Base-by-base conservation (phyloP, 2,888 invertebrate species). In the Chrysina gloriosa region DNA sequence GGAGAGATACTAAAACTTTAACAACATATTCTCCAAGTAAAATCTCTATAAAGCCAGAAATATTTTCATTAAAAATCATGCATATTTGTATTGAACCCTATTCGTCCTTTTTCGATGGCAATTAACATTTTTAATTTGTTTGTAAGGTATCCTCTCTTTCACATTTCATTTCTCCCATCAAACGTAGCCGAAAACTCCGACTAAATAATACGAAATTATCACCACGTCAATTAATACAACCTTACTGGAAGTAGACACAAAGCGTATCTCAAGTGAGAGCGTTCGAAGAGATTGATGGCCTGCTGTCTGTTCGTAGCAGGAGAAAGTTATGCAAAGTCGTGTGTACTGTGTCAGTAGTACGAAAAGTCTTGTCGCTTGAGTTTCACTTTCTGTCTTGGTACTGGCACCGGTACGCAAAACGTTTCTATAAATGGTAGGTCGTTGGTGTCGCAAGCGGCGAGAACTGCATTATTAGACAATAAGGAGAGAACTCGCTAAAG, bases 341-440 rank as follows among this genome's bases (percentile, higher is more conserved):
- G 9, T 47, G 23, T 14, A 67, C 47, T 58, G 58, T 56, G 66
- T 67, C 66, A 67, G 66, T 67, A 48, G 66, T 61, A 48, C 45
- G 45, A 67, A 61, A 45, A 48, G 34, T 42, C 42, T 42, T 39
- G 58, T 42, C 42, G 50, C 11, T 47, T 50, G 31, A 64, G 64
- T 64, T 64, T 64, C 64, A 64, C 64, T 64, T 64, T 64, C 64
- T 64, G 48, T 45, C 29, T 54, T 65, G 27, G 31, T 31, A 19
- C 16, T 19, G 16, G 21, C 19, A 47, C 11, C 42, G 11, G 36
- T 45, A 45, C 19, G n/a, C 11, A 11, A 11, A 21, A 48, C 48
- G 48, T 25, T 48, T 23, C 47, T 48, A 48, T 48, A 48, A 25
- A 48, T 25, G 48, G 48, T 48, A 23, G 3, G 11, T 9, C 2